Percentiles rank a stretch among this genome's conserved stretches.
Conservation (phyloP, 1,140 invertebrate species). For the Scaptomyza montana region DNA sequence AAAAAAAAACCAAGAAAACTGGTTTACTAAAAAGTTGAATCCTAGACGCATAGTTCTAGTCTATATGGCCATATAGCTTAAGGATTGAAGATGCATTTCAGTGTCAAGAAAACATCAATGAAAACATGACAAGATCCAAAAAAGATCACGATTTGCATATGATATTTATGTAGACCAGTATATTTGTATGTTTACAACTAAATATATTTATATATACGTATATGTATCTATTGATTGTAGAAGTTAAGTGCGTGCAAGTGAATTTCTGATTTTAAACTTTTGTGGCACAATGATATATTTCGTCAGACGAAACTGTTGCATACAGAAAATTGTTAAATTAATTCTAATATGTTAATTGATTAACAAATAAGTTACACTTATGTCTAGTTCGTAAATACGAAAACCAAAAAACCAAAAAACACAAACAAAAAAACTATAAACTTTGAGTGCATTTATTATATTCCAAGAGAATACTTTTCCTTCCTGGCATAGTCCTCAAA, state of each 20-base stretch:
- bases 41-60: too few relatives aligned
- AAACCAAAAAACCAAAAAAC: conserved; percentile 1
- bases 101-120: conserved; percentile 3
- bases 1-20: too few relatives aligned
- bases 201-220: conserved; percentile 69
- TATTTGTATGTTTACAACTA: conserved; percentile 62
- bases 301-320: conserved; percentile 50
- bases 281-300: conserved; percentile 39
- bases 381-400: conserved; percentile 9
- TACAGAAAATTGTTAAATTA: conserved; percentile 63
- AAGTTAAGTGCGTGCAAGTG: conserved; percentile 62
- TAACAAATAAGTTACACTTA: conserved; percentile 33
- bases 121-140: neutral
- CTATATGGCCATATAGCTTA: neutral
- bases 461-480: neutral
- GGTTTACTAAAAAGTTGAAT: too few relatives aligned
- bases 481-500: neutral
- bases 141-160: conserved; percentile 10
- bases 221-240: conserved; percentile 65
- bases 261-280: conserved; percentile 25
- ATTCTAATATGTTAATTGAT: conserved; percentile 43
- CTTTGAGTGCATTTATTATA: conserved; percentile 20
- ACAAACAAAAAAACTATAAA: neutral
- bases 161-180: conserved; percentile 60
- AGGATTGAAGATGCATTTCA: conserved; percentile 15